Conservation (phyloP, 1,140 invertebrate species). For the Cyclina sinensis region DNA sequence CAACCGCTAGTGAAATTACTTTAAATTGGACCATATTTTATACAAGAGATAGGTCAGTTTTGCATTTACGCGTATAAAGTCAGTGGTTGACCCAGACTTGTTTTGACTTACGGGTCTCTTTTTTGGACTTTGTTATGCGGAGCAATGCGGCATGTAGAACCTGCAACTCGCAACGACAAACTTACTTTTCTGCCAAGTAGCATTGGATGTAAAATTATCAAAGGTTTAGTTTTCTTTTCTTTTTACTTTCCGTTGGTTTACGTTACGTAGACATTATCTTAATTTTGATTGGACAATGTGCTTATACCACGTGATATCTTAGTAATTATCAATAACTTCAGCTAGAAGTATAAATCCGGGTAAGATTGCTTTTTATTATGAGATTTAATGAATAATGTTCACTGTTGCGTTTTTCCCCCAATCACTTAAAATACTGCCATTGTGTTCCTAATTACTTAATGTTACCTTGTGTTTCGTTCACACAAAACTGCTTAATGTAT, state of each 20-base stretch:
- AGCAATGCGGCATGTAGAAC: neutral
- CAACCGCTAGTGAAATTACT: neutral
- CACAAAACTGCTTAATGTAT: too few relatives aligned
- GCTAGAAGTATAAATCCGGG: too few relatives aligned
- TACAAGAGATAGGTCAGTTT: neutral
- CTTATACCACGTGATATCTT: neutral
- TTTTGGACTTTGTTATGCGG: too few relatives aligned
- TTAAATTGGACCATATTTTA: neutral
- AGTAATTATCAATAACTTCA: too few relatives aligned
- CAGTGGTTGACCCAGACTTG: too few relatives aligned
- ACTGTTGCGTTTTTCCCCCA: neutral
- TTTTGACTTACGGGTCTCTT: too few relatives aligned
- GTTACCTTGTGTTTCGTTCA: too few relatives aligned
- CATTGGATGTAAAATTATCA: slow-evolving; percentile 27
- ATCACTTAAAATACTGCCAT: too few relatives aligned
- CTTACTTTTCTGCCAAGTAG: slow-evolving; percentile 31
- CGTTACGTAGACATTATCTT: neutral
- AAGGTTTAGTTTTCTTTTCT: slow-evolving; percentile 25
- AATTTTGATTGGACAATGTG: too few relatives aligned
- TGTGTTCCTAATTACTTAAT: too few relatives aligned
- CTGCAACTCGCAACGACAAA: neutral
- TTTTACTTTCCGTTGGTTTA: neutral
- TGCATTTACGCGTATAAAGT: too few relatives aligned
- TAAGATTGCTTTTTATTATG: too few relatives aligned
- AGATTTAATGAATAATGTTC: neutral